phyloP scores from a whole-genome alignment of 2,113 vertebrate genomes.

The Cisticola juncidis region DNA sequence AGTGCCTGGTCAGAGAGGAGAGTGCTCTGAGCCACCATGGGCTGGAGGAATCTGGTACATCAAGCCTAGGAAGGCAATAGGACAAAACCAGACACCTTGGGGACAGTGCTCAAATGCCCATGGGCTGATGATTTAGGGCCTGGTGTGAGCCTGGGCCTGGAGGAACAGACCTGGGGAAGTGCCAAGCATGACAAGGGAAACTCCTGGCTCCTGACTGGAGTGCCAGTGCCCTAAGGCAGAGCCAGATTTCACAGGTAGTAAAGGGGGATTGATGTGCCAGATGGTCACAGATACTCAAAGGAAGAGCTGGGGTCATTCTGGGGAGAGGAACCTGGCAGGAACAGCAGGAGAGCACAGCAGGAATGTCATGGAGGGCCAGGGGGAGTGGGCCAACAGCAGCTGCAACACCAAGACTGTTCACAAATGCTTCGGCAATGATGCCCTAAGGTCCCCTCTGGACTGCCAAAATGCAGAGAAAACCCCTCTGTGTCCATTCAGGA shows the following conservation, averaged over 20 bases:
- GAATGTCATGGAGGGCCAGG: too few relatives aligned
- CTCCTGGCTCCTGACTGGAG: not conserved
- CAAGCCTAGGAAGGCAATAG: not conserved
- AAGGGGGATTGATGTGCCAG: too few relatives aligned
- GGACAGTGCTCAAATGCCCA: not conserved
- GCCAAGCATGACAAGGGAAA: not conserved
- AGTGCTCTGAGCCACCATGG: not conserved
- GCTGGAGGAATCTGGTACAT: not conserved
- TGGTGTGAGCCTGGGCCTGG: not conserved
- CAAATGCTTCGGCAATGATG: too few relatives aligned
- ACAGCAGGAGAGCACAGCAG: too few relatives aligned
- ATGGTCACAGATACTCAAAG: too few relatives aligned
- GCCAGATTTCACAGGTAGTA: not conserved
- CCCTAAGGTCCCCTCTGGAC: too few relatives aligned
- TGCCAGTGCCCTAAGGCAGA: not conserved
- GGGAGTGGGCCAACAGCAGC: too few relatives aligned
- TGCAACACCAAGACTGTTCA: too few relatives aligned
- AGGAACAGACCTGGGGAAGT: not conserved
- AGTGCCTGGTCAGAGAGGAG: not conserved
- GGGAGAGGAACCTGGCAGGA: too few relatives aligned
- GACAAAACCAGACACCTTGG: not conserved
- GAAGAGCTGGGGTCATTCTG: too few relatives aligned
- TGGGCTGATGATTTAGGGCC: not conserved
- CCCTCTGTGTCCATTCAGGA: not conserved
- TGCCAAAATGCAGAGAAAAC: not conserved